These are phyloP conservation scores for Lates calcarifer DNA, from an alignment of 2,113 vertebrate species.

Conservation along the genomic window DNA sequence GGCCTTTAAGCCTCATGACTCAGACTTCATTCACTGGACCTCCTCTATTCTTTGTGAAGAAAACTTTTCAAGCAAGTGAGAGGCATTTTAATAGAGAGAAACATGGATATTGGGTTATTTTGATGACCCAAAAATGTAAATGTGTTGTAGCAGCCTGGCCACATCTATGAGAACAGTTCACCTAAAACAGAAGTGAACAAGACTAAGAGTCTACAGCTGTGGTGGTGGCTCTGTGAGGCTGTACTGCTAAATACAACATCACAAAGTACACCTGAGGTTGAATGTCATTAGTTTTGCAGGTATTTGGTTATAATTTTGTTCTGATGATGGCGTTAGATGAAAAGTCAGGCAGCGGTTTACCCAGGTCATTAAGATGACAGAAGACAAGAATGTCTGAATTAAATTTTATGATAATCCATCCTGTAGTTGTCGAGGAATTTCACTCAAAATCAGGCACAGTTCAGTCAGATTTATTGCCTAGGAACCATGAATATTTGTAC, in stretches of 20 bases:
- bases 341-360: too few species aligned
- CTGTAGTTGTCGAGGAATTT: neutral
- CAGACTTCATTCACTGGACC: constrained; percentile 60
- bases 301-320: neutral
- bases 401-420: neutral
- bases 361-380: neutral
- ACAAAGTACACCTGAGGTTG: neutral
- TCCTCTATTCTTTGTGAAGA: constrained; percentile 29
- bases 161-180: constrained; percentile 28
- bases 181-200: neutral
- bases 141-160: too few species aligned
- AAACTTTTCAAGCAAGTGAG: constrained; percentile 28
- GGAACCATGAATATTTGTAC: constrained; percentile 1
- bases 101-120: constrained; percentile 9
- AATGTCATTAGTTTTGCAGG: neutral
- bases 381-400: neutral
- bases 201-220: too few species aligned
- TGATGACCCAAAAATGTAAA: constrained; percentile 1
- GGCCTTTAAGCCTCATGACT: constrained; percentile 65
- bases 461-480: neutral
- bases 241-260: neutral
- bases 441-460: neutral
- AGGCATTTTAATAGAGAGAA: constrained; percentile 21
- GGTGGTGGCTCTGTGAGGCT: neutral
- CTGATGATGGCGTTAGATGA: too few species aligned